A percentile compares a stretch with the other conserved stretches of the same genome.
Evolutionary conservation across 2,797 vertebrate species (phyloP).

Genomic region (Syngnathus rostellatus): DNA sequence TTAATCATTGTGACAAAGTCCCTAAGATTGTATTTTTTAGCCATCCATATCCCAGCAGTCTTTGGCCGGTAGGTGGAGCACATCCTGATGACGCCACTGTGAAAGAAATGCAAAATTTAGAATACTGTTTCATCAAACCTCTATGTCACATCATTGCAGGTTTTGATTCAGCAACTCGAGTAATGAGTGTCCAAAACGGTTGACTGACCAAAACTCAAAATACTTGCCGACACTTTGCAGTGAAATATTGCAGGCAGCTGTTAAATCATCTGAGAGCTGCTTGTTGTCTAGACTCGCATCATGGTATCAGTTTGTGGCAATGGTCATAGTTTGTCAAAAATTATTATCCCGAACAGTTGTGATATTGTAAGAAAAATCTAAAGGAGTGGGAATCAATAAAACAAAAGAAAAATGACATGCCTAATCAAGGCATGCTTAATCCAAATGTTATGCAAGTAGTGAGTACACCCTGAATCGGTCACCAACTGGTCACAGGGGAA

Average conservation of each 20-base stretch:
- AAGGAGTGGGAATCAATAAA: not conserved
- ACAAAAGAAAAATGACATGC: too few relatives aligned
- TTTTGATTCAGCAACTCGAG: conserved; percentile 44
- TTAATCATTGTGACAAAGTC: not conserved
- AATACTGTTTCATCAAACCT: conserved; percentile 22
- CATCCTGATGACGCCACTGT: conserved; percentile 5
- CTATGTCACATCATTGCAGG: conserved; percentile 23
- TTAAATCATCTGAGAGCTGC: conserved; percentile 46
- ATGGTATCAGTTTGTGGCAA: not conserved
- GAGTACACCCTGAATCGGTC: too few relatives aligned
- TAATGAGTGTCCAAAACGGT: conserved; percentile 34
- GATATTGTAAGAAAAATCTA: not conserved
- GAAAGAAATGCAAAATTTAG: conserved; percentile 20
- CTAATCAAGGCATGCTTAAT: too few relatives aligned
- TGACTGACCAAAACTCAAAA: conserved; percentile 51
- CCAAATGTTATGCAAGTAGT: too few relatives aligned
- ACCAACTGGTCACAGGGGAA: too few relatives aligned
- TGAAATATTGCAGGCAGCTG: conserved; percentile 56
- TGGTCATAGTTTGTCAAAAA: not conserved
- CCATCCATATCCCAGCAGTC: too few relatives aligned
- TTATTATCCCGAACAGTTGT: not conserved
- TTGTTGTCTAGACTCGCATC: not conserved
- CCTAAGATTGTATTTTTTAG: too few relatives aligned
- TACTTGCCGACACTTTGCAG: conserved; percentile 53
- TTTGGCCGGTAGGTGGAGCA: too few relatives aligned